A percentile compares a stretch with the other conserved stretches of the same genome.
Evolutionary conservation across 2,797 vertebrate genomes (phyloP).

Genomic region (Sorex maritimensis): DNA sequence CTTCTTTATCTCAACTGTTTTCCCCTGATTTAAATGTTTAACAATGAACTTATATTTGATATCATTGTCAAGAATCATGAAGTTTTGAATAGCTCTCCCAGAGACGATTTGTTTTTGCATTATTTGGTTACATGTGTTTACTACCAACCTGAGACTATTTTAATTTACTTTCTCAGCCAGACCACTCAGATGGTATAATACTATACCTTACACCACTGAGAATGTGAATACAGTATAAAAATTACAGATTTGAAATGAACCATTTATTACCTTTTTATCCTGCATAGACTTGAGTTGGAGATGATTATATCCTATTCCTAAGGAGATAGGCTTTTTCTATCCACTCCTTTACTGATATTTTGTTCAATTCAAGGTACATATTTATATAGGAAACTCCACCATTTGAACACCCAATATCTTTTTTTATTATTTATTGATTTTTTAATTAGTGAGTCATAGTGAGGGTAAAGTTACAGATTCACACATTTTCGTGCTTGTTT

Average conservation of each 20-base stretch:
- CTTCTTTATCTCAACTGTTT: background rate
- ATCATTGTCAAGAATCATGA: background rate
- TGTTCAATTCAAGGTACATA: background rate
- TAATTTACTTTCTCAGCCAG: conserved; percentile 42
- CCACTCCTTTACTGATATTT: background rate
- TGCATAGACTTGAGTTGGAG: background rate
- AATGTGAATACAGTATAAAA: conserved; percentile 44
- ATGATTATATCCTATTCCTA: background rate
- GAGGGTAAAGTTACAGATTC: no score
- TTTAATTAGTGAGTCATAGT: no score
- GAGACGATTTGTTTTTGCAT: conserved; percentile 13
- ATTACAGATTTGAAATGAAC: background rate
- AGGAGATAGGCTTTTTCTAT: background rate
- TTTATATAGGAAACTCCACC: background rate
- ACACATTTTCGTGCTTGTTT: no score
- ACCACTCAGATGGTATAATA: background rate
- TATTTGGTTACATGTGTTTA: conserved; percentile 21
- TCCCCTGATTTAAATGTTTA: background rate
- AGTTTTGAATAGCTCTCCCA: background rate
- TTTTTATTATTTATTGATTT: no score
- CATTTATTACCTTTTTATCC: background rate
- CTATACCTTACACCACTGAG: background rate
- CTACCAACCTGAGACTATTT: background rate
- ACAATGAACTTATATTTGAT: background rate
- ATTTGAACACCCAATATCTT: background rate